Conservation (phyloP, 2,888 invertebrate species). For the Amblyteles armatorius region DNA sequence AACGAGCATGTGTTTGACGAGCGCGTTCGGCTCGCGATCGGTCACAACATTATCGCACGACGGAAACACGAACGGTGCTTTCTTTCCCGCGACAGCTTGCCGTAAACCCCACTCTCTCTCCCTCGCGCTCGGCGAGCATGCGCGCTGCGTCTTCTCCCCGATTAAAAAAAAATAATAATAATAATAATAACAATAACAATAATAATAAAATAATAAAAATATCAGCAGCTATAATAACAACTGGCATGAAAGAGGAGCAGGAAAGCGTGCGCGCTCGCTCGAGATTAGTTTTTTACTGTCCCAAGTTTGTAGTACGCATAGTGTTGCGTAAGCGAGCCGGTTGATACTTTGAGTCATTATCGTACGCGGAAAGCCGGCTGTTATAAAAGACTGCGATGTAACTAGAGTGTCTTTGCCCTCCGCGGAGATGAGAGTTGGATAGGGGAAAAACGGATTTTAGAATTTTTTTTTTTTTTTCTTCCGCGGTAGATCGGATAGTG, state of each 20-base stretch:
- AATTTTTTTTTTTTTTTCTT: constrained; percentile 2
- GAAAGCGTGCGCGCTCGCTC: constrained; percentile 6
- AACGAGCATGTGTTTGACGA: constrained; percentile 24
- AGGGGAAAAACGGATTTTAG: background rate
- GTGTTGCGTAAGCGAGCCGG: constrained; percentile 22
- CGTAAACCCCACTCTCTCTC: background rate
- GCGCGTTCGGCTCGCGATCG: constrained; percentile 8
- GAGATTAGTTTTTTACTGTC: constrained; percentile 42
- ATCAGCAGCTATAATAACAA: constrained; percentile 12
- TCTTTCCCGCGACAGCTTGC: background rate
- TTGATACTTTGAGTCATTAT: constrained; percentile 48
- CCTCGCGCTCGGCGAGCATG: background rate
- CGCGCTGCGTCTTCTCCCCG: background rate
- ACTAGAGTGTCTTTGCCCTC: constrained; percentile 54
- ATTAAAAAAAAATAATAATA: constrained; percentile 7
- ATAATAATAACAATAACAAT: no score
- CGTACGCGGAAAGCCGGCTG: constrained; percentile 20
- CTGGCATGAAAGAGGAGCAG: constrained; percentile 11
- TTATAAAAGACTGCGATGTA: constrained; percentile 51
- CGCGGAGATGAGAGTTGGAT: background rate
- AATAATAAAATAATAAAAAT: background rate
- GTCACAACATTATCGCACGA: constrained; percentile 27
- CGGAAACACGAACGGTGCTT: background rate
- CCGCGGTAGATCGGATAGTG: constrained; percentile 33
- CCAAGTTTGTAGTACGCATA: constrained; percentile 41